These are phyloP conservation scores for Cephalotes varians DNA, from an alignment of 2,888 invertebrate species.

Conservation along the genomic window DNA sequence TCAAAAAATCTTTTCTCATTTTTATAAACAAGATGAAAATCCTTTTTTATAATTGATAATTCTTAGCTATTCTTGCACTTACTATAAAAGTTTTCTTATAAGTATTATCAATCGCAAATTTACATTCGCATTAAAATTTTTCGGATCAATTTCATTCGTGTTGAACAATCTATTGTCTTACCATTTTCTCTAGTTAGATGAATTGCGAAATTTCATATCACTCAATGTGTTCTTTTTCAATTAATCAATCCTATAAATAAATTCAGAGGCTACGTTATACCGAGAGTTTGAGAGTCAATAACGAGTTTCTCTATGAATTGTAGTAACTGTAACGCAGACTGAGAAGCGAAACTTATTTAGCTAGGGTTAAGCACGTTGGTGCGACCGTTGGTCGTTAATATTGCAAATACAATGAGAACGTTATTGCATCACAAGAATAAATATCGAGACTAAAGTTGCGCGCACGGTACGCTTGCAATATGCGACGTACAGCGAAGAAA, in stretches of 20 bases:
- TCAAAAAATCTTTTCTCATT: not conserved
- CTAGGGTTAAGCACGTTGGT: constrained; percentile 33
- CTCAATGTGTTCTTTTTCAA: constrained; percentile 14
- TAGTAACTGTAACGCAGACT: constrained; percentile 14
- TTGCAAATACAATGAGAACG: constrained; percentile 46
- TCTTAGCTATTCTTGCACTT: not conserved
- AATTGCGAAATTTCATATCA: constrained; percentile 19
- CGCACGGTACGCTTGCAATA: constrained; percentile 47
- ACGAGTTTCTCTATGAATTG: constrained; percentile 13
- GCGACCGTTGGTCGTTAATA: constrained; percentile 40
- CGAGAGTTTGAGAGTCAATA: not conserved
- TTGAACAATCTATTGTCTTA: constrained; percentile 3
- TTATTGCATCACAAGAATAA: constrained; percentile 46
- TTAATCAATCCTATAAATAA: constrained; percentile 23
- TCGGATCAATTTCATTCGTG: constrained; percentile 22
- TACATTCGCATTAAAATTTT: not conserved
- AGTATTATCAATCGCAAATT: not conserved
- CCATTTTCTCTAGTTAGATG: not conserved
- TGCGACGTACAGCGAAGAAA: constrained; percentile 46
- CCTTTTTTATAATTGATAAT: not conserved
- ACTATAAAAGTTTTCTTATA: not conserved
- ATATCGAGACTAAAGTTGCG: constrained; percentile 49
- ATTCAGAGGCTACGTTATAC: not conserved
- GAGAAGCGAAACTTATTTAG: constrained; percentile 42
- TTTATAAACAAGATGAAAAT: not conserved